Evolutionary conservation across 2,888 invertebrate genomes (phyloP).

Genomic region (Cerastoderma edule): DNA sequence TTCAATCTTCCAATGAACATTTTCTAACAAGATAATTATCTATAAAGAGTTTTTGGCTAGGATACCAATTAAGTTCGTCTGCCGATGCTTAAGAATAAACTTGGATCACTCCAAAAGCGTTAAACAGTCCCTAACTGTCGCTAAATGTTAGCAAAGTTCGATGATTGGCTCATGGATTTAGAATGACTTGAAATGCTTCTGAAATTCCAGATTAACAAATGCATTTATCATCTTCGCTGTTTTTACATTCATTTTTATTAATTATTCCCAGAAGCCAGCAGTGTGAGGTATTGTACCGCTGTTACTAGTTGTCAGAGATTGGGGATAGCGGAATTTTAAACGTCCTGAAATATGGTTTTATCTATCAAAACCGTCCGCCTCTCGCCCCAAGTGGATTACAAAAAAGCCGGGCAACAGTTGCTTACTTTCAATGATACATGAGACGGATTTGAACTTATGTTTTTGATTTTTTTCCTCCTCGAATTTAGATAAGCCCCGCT

Average conservation of each 20-base stretch:
- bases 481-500: too few relatives aligned
- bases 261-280: slow-evolving; percentile 17
- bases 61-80: too few relatives aligned
- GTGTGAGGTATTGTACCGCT: slow-evolving; percentile 19
- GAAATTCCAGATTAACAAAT: slow-evolving; percentile 16
- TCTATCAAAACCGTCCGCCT: slow-evolving; percentile 11
- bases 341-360: slow-evolving; percentile 21
- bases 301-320: slow-evolving; percentile 3
- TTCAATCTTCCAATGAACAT: too few relatives aligned
- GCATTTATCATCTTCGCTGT: slow-evolving; percentile 17
- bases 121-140: too few relatives aligned
- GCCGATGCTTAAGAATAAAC: too few relatives aligned
- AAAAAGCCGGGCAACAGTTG: slow-evolving; percentile 12
- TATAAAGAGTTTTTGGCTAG: too few relatives aligned
- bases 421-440: background rate
- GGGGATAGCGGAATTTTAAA: slow-evolving; percentile 11
- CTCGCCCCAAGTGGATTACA: slow-evolving; percentile 1
- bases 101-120: too few relatives aligned
- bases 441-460: background rate
- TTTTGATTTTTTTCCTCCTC: background rate
- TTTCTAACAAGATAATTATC: too few relatives aligned
- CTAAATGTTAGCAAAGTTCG: too few relatives aligned
- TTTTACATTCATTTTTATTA: slow-evolving; percentile 23
- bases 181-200: slow-evolving; percentile 7
- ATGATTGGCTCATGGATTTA: too few relatives aligned